phyloP scores from a whole-genome alignment of 1,140 invertebrate genomes.

The Acromyrmex charruanus region DNA sequence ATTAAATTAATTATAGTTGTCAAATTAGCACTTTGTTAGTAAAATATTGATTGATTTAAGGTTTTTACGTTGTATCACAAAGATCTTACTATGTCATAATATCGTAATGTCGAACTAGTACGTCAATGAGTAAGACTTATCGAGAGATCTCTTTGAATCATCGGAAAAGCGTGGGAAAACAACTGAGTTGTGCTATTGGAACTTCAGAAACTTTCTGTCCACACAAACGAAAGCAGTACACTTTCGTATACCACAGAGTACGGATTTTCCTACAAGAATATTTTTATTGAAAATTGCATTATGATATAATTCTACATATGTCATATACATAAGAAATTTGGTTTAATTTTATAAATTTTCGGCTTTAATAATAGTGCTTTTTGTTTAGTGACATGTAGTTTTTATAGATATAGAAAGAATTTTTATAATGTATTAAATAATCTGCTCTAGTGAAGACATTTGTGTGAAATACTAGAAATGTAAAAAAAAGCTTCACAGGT shows the following conservation, averaged over 20 bases:
- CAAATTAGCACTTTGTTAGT: neutral
- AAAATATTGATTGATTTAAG: constrained; percentile 26
- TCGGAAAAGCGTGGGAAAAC: constrained; percentile 30
- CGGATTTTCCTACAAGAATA: neutral
- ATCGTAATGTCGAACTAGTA: neutral
- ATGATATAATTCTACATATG: neutral
- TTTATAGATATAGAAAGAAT: neutral
- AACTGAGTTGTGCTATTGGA: neutral
- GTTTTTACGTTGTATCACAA: neutral
- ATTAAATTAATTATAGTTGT: constrained; percentile 49
- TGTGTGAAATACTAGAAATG: neutral
- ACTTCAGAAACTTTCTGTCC: neutral
- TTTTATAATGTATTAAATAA: neutral
- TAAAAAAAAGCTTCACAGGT: neutral
- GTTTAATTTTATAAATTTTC: neutral
- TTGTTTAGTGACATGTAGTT: neutral
- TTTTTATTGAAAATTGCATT: neutral
- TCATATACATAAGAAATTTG: neutral
- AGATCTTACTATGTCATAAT: neutral
- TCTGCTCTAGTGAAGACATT: neutral
- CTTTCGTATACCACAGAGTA: neutral
- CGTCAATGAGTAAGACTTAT: constrained; percentile 40
- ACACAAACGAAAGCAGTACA: neutral
- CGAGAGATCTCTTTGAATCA: neutral
- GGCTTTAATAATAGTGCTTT: neutral